A percentile compares a stretch with the other conserved stretches of the same genome.
These are phyloP conservation scores for Acestrorhynchus altus DNA, from an alignment of 2,797 vertebrate genomes.

Conservation along the genomic window DNA sequence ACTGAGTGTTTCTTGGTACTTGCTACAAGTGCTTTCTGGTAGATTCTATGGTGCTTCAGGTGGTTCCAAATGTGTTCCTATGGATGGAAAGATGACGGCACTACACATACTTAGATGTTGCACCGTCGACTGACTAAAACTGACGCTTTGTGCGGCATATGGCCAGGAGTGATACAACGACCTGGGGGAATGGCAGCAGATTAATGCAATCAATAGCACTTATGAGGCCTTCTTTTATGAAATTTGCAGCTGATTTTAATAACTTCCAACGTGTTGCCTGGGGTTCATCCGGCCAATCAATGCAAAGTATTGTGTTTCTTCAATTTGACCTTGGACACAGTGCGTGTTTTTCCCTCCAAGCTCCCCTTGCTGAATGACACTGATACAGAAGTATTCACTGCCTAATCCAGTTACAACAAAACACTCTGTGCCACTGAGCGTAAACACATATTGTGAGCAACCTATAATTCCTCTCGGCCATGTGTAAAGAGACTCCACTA, in stretches of 20 bases:
- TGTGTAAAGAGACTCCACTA: slow-evolving; percentile 20
- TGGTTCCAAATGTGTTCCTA: too few relatives aligned
- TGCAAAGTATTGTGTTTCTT: background rate
- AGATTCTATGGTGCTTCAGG: too few relatives aligned
- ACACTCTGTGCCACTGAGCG: background rate
- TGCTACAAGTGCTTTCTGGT: too few relatives aligned
- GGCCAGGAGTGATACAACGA: slow-evolving; percentile 3
- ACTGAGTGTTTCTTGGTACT: too few relatives aligned
- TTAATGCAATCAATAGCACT: slow-evolving; percentile 23
- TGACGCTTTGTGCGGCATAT: background rate
- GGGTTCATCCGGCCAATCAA: slow-evolving; percentile 4
- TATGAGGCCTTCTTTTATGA: background rate
- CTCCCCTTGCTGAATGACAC: background rate
- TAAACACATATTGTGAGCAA: background rate
- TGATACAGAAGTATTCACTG: background rate
- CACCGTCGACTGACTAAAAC: background rate
- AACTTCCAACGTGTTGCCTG: background rate
- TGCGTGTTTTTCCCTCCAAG: background rate
- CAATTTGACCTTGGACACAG: slow-evolving; percentile 26
- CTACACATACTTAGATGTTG: background rate
- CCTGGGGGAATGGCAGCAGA: background rate
- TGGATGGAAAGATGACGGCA: too few relatives aligned
- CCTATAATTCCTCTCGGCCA: slow-evolving; percentile 27
- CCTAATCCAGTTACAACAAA: slow-evolving; percentile 4
- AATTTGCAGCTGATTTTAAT: slow-evolving; percentile 16